Evolutionary conservation across 1,140 invertebrate genomes (phyloP).

Genomic region (Brevipalpus yothersi): DNA sequence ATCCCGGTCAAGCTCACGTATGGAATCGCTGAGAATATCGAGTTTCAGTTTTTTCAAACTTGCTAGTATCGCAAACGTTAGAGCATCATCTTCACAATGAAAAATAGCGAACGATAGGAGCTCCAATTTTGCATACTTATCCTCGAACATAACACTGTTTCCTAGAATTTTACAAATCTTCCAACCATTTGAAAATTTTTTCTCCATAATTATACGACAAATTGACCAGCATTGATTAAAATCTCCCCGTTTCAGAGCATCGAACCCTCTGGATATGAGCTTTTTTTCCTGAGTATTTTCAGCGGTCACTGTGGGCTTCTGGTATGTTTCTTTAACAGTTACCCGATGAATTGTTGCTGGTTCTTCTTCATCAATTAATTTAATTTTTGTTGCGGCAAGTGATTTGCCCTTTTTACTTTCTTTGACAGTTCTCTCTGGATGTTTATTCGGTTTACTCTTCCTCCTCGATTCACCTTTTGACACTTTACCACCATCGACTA

Average conservation of each 20-base stretch:
- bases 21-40: background rate
- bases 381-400: too few species aligned
- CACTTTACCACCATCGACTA: too few species aligned
- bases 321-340: too few species aligned
- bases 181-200: conserved; percentile 28
- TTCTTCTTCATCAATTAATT: too few species aligned
- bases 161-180: conserved; percentile 25
- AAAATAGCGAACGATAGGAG: conserved; percentile 29
- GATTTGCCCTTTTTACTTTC: too few species aligned
- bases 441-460: too few species aligned
- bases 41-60: background rate
- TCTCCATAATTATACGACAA: conserved; percentile 26
- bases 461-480: too few species aligned
- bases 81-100: conserved; percentile 19
- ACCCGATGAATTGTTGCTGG: too few species aligned
- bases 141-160: conserved; percentile 22
- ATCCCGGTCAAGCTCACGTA: background rate
- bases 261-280: conserved; percentile 18
- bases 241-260: conserved; percentile 29
- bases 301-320: too few species aligned
- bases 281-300: too few species aligned
- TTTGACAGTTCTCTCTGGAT: too few species aligned
- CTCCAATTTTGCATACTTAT: conserved; percentile 24
- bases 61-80: background rate
- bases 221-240: conserved; percentile 24